Conservation (phyloP, 2,797 vertebrate species). For the Poecilia gillii region DNA sequence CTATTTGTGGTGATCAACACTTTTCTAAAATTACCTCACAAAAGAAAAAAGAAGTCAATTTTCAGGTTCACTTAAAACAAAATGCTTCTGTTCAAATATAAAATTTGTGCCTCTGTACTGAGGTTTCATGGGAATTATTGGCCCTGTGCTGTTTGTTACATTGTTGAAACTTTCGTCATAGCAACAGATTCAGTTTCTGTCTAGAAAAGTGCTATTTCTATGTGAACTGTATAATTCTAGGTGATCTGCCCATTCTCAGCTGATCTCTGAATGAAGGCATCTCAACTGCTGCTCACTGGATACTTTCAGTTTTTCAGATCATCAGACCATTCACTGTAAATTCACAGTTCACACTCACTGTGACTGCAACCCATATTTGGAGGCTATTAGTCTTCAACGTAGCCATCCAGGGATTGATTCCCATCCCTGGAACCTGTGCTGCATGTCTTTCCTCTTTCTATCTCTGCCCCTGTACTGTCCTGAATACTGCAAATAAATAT, state of each 20-base stretch:
- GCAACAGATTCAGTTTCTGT: neutral
- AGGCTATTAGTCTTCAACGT: neutral
- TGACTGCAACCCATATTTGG: neutral
- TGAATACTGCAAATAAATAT: neutral
- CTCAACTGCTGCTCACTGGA: neutral
- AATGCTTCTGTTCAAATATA: neutral
- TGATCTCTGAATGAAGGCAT: neutral
- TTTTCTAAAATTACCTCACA: neutral
- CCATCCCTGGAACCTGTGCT: neutral
- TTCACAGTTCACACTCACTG: neutral
- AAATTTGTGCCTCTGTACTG: neutral
- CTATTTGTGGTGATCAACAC: slow-evolving; percentile 4
- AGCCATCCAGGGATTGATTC: neutral
- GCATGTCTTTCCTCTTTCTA: neutral
- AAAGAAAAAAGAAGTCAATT: neutral
- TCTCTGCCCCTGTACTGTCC: neutral
- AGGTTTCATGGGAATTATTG: neutral
- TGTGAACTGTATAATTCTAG: neutral
- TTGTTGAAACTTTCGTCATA: neutral
- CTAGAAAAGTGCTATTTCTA: neutral
- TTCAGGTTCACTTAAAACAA: neutral
- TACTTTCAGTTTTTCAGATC: neutral
- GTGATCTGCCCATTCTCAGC: neutral
- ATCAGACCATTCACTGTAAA: neutral
- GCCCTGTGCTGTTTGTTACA: neutral